Evolutionary conservation across 2,888 invertebrate genomes (phyloP).

Genomic region (Plebejus argus): DNA sequence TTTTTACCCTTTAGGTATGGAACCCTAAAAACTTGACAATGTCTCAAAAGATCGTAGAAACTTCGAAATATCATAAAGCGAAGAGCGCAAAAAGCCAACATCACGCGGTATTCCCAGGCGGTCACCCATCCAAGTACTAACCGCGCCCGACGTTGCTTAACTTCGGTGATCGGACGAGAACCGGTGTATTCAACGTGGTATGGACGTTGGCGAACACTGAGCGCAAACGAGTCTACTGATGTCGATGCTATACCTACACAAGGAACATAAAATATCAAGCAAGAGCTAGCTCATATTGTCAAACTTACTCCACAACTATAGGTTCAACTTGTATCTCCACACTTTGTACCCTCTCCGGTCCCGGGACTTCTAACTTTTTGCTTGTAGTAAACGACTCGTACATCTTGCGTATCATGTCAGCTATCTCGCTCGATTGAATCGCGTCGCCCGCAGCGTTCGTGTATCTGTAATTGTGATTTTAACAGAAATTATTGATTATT

Average conservation of each 20-base stretch:
- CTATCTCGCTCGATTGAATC: constrained; percentile 62
- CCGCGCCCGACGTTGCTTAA: constrained; percentile 71
- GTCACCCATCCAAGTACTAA: constrained; percentile 41
- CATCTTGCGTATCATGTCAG: constrained; percentile 69
- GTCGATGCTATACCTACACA: constrained; percentile 36
- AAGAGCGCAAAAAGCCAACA: neutral
- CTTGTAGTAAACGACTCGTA: constrained; percentile 64
- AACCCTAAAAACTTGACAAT: too few relatives aligned
- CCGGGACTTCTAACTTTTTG: constrained; percentile 52
- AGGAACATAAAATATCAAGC: too few relatives aligned
- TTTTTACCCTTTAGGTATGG: too few relatives aligned
- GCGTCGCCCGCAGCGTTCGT: constrained; percentile 65
- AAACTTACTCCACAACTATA: constrained; percentile 29
- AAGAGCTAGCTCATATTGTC: neutral
- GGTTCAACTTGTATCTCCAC: constrained; percentile 65
- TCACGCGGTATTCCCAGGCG: constrained; percentile 55
- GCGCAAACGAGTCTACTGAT: constrained; percentile 36
- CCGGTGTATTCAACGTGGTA: constrained; percentile 74
- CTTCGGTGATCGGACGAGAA: constrained; percentile 78
- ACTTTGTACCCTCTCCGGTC: constrained; percentile 34
- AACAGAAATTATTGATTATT: neutral
- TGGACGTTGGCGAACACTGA: constrained; percentile 50
- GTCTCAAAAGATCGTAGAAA: too few relatives aligned
- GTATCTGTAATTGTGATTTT: constrained; percentile 52
- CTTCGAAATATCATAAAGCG: too few relatives aligned